Percentiles rank a stretch among this genome's conserved stretches.
phyloP scores from a whole-genome alignment of 2,113 vertebrate species.

The Sciurus niger region DNA sequence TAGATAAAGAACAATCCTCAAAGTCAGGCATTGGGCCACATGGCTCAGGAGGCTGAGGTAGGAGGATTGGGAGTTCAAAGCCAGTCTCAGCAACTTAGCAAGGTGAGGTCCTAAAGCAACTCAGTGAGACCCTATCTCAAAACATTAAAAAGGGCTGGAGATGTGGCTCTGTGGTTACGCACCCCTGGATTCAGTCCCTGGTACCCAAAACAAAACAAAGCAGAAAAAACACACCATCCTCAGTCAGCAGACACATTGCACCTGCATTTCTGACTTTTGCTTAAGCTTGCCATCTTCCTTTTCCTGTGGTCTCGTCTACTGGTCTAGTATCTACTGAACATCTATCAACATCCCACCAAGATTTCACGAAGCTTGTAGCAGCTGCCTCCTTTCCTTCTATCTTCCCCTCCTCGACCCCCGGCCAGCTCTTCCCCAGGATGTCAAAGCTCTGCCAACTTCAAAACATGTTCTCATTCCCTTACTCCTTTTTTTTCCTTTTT shows the following conservation, averaged over 20 bases:
- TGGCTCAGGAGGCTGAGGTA: too few relatives aligned
- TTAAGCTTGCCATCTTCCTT: neutral
- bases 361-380: neutral
- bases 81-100: too few relatives aligned
- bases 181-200: too few relatives aligned
- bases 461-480: neutral
- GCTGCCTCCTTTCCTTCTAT: neutral
- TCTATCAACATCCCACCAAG: neutral
- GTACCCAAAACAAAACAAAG: too few relatives aligned
- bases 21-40: neutral
- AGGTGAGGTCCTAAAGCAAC: too few relatives aligned
- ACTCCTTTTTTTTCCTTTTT: too few relatives aligned
- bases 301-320: neutral
- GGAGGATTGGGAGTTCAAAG: too few relatives aligned
- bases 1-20: neutral
- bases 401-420: neutral
- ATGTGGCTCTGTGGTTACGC: too few relatives aligned
- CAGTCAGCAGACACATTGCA: neutral
- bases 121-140: too few relatives aligned
- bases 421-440: neutral
- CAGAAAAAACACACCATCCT: neutral
- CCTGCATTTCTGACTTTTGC: neutral
- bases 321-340: neutral
- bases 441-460: neutral
- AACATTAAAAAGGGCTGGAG: too few relatives aligned